Conservation (phyloP, 1,140 invertebrate species). For the Andrena cerasifolii region DNA sequence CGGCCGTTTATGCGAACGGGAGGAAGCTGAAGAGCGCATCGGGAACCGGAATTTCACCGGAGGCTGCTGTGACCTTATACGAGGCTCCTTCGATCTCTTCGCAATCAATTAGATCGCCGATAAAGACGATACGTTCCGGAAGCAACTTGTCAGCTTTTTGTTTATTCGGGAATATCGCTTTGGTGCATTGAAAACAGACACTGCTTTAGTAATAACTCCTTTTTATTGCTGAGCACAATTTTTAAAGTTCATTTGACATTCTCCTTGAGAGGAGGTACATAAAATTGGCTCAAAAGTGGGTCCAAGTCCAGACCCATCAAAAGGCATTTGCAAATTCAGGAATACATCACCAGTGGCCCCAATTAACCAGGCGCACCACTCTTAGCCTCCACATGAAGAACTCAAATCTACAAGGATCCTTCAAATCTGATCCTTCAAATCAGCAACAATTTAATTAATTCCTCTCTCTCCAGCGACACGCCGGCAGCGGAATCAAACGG, state of each 20-base stretch:
- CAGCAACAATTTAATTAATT: conserved; percentile 54
- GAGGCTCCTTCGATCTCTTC: conserved; percentile 29
- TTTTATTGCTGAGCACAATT: neutral
- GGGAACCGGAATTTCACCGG: conserved; percentile 46
- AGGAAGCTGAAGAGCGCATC: conserved; percentile 18
- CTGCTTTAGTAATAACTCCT: neutral
- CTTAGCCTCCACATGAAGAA: neutral
- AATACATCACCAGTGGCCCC: too few relatives aligned
- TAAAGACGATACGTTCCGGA: conserved; percentile 53
- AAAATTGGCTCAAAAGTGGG: too few relatives aligned
- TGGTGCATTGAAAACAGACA: neutral
- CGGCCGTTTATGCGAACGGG: conserved; percentile 36
- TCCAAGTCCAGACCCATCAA: too few relatives aligned
- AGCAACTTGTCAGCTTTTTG: conserved; percentile 53
- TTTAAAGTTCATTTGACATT: too few relatives aligned
- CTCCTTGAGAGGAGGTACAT: too few relatives aligned
- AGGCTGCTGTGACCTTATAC: conserved; percentile 46
- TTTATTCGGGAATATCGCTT: conserved; percentile 13
- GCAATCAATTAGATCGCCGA: conserved; percentile 50
- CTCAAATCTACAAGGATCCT: neutral
- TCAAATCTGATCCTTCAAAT: conserved; percentile 36
- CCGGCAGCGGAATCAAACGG: conserved; percentile 48
- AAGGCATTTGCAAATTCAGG: too few relatives aligned
- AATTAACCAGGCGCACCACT: too few relatives aligned
- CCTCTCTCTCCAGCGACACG: conserved; percentile 39